Percentiles rank a stretch among this genome's conserved stretches.
These are phyloP conservation scores for Frieseomelitta varia DNA, from an alignment of 1,140 invertebrate species.

Conservation along the genomic window DNA sequence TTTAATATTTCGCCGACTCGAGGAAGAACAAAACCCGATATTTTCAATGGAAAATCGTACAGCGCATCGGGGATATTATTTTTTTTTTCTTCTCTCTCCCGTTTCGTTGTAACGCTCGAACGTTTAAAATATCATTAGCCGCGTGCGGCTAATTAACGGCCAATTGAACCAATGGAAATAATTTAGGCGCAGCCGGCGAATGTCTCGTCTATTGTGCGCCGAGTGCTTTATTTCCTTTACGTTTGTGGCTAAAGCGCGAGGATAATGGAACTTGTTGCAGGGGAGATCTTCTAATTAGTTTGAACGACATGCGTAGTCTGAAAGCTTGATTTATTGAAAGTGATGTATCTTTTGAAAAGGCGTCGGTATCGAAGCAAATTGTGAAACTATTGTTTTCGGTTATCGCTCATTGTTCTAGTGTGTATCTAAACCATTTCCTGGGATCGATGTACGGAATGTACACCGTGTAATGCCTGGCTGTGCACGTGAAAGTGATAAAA, in stretches of 20 bases:
- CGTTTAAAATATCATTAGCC: background rate
- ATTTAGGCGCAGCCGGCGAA: background rate
- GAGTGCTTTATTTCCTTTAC: too few relatives aligned
- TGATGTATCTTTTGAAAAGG: too few relatives aligned
- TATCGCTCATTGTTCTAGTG: too few relatives aligned
- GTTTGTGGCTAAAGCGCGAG: background rate
- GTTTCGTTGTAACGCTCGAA: too few relatives aligned
- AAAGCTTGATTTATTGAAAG: too few relatives aligned
- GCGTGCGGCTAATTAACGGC: background rate
- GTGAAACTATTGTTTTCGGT: too few relatives aligned
- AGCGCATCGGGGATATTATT: background rate
- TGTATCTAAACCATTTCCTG: too few relatives aligned
- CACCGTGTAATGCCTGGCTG: too few relatives aligned
- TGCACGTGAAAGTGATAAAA: too few relatives aligned
- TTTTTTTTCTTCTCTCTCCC: too few relatives aligned
- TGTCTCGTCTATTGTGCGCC: background rate
- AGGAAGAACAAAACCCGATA: slow-evolving; percentile 7
- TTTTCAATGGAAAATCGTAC: background rate
- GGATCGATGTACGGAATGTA: too few relatives aligned
- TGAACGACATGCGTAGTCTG: background rate
- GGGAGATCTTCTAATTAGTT: background rate
- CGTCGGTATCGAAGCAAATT: too few relatives aligned
- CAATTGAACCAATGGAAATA: background rate
- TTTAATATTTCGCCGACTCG: background rate
- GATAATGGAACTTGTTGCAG: background rate